Evolutionary conservation across 1,140 invertebrate species (phyloP).

Genomic region (Fragariocoptes setiger): DNA sequence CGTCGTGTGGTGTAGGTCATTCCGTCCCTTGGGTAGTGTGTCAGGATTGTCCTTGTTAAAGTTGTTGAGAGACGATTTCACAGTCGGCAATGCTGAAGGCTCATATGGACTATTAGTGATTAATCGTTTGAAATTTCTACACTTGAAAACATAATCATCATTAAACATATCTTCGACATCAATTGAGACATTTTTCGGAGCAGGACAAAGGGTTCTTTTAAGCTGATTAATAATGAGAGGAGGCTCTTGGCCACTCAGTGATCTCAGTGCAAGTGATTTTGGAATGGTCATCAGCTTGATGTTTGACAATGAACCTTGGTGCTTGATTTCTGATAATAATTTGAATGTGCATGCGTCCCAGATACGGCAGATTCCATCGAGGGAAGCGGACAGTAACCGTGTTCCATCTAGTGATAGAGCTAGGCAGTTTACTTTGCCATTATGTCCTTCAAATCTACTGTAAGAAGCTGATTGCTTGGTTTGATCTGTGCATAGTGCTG

Average conservation of each 20-base stretch:
- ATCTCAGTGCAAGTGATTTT: neutral
- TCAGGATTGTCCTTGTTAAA: neutral
- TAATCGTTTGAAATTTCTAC: neutral
- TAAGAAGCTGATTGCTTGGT: neutral
- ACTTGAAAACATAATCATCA: neutral
- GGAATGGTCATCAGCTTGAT: neutral
- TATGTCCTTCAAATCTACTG: slow-evolving; percentile 18
- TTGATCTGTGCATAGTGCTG: slow-evolving; percentile 15
- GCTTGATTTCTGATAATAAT: neutral
- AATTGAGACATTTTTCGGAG: no score
- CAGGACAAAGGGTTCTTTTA: neutral
- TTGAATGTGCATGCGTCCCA: neutral
- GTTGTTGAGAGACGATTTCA: neutral
- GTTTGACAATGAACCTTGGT: neutral
- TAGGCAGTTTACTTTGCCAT: slow-evolving; percentile 26
- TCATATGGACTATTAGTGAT: neutral
- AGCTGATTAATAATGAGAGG: neutral
- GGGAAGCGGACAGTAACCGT: slow-evolving; percentile 34
- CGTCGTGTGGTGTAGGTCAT: neutral
- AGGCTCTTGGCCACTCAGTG: neutral
- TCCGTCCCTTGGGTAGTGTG: neutral
- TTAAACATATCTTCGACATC: neutral
- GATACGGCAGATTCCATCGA: slow-evolving; percentile 22
- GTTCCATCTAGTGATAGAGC: slow-evolving; percentile 32
- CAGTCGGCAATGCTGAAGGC: neutral